Evolutionary conservation across 2,113 vertebrate species (phyloP).

Genomic region (Solea senegalensis): DNA sequence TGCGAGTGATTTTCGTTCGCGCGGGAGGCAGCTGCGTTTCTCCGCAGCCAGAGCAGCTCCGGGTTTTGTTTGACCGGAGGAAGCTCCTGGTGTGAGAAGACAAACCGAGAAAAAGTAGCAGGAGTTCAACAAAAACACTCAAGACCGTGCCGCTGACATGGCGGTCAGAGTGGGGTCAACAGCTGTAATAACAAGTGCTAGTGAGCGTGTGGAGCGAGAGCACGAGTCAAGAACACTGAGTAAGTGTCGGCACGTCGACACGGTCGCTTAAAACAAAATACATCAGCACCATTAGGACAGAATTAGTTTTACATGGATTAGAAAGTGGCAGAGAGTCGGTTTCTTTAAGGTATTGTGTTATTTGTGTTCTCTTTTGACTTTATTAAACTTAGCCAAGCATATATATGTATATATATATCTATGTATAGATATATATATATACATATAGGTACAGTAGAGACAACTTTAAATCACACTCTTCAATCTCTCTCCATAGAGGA

Average conservation of each 20-base stretch:
- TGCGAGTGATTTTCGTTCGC: neutral
- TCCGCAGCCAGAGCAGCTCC: constrained; percentile 10
- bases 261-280: too few species aligned
- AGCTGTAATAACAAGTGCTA: constrained; percentile 64
- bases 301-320: too few species aligned
- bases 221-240: neutral
- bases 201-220: constrained; percentile 2
- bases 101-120: constrained; percentile 42
- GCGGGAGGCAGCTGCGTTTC: constrained; percentile 17
- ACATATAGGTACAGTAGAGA: too few species aligned
- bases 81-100: constrained; percentile 53
- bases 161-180: constrained; percentile 53
- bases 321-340: too few species aligned
- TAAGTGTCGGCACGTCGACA: neutral
- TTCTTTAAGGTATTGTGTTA: too few species aligned
- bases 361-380: too few species aligned
- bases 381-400: too few species aligned
- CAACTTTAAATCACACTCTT: too few species aligned
- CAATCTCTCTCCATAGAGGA: too few species aligned
- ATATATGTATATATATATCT: too few species aligned
- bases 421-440: too few species aligned
- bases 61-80: constrained; percentile 34
- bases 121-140: constrained; percentile 51
- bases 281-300: too few species aligned
- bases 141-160: constrained; percentile 48